Evolutionary conservation across 1,140 invertebrate species (phyloP).

Genomic region (Lordiphosa stackelbergi): DNA sequence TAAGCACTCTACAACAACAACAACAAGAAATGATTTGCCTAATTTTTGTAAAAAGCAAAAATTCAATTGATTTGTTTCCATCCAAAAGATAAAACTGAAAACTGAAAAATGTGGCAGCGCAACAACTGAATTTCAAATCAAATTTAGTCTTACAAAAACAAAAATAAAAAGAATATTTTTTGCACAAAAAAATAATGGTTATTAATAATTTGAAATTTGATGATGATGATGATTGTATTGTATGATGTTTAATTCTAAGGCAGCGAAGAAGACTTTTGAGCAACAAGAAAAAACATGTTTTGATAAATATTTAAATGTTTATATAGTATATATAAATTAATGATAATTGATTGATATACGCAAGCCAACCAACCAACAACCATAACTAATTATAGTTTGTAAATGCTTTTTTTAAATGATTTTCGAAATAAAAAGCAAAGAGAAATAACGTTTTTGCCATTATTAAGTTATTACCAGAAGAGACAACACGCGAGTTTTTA

Average conservation of each 20-base stretch:
- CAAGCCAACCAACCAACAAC: constrained; percentile 54
- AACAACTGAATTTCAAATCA: constrained; percentile 74
- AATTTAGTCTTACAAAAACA: constrained; percentile 56
- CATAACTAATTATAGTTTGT: constrained; percentile 56
- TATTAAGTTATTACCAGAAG: constrained; percentile 55
- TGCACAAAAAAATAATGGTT: constrained; percentile 64
- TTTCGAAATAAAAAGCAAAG: constrained; percentile 43
- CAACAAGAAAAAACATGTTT: constrained; percentile 74
- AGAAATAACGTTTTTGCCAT: constrained; percentile 69
- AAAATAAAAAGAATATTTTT: constrained; percentile 46
- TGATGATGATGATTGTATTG: constrained; percentile 6
- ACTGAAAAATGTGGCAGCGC: constrained; percentile 53
- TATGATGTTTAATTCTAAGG: constrained; percentile 61
- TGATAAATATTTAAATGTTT: constrained; percentile 75
- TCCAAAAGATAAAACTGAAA: constrained; percentile 42
- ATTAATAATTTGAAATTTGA: constrained; percentile 59
- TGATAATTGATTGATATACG: constrained; percentile 62
- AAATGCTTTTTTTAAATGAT: constrained; percentile 69
- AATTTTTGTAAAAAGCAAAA: constrained; percentile 61
- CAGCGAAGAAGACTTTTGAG: constrained; percentile 72
- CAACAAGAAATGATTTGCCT: constrained; percentile 47
- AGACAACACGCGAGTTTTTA: no score
- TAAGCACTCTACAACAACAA: constrained; percentile 62
- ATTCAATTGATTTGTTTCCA: constrained; percentile 62
- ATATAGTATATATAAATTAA: constrained; percentile 49